Evolutionary conservation across 2,113 vertebrate species (phyloP).

Genomic region (Mesoclemmys tuberculata): DNA sequence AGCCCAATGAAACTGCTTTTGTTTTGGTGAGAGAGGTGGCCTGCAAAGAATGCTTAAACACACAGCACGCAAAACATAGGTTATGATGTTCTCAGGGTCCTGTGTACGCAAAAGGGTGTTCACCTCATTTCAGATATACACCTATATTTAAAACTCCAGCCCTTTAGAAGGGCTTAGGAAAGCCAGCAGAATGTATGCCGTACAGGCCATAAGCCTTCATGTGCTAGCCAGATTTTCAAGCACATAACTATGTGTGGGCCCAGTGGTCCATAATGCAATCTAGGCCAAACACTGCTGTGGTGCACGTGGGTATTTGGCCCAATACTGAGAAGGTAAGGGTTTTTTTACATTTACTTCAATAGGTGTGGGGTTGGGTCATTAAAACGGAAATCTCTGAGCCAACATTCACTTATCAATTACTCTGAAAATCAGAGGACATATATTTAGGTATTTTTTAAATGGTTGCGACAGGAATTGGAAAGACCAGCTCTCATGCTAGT

Average conservation of each 20-base stretch:
- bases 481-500: background rate
- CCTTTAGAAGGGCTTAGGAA: background rate
- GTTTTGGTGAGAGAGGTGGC: constrained; percentile 44
- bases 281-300: no score
- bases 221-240: background rate
- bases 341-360: background rate
- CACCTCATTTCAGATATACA: constrained; percentile 4
- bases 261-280: background rate
- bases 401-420: constrained; percentile 9
- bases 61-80: background rate
- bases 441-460: background rate
- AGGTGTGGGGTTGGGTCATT: background rate
- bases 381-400: background rate
- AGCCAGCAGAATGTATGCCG: background rate
- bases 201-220: background rate
- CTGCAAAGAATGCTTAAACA: constrained; percentile 54
- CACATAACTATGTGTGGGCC: accelerated
- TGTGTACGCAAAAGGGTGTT: background rate
- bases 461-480: background rate
- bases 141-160: background rate
- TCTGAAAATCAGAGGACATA: background rate
- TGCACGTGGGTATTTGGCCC: background rate
- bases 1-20: constrained; percentile 61
- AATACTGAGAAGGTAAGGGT: background rate
- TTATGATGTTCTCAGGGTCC: background rate